Evolutionary conservation across 1,140 invertebrate genomes (phyloP).

Genomic region (Diorhabda carinulata): DNA sequence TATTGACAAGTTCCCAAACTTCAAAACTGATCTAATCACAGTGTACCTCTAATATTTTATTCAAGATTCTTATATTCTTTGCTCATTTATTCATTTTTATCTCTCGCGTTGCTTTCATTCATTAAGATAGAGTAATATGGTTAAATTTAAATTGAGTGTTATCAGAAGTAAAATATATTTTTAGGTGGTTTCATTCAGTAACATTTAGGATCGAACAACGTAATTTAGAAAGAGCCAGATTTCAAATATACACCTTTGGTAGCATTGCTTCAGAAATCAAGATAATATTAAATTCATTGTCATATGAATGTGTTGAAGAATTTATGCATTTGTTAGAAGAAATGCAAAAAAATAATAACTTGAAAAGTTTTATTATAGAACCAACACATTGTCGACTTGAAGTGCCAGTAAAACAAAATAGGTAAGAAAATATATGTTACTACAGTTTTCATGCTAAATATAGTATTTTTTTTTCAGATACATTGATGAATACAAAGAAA

Average conservation of each 20-base stretch:
- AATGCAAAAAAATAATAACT: conserved; percentile 39
- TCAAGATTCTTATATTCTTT: background rate
- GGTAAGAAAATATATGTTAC: conserved; percentile 24
- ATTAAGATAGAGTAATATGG: background rate
- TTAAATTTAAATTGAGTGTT: background rate
- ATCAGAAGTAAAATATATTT: background rate
- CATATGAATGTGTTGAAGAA: conserved; percentile 37
- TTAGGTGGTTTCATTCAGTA: conserved; percentile 38
- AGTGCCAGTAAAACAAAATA: conserved; percentile 22
- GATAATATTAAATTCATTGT: conserved; percentile 40
- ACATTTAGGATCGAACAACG: conserved; percentile 36
- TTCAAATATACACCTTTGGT: conserved; percentile 33
- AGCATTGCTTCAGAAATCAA: conserved; percentile 37
- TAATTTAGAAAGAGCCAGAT: conserved; percentile 33
- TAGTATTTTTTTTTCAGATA: background rate
- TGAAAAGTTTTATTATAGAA: conserved; percentile 41
- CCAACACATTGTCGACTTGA: conserved; percentile 42
- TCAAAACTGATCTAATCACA: background rate
- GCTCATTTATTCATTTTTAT: background rate
- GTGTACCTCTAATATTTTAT: background rate
- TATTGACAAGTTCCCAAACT: background rate
- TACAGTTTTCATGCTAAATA: background rate
- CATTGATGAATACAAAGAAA: background rate
- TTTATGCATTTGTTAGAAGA: conserved; percentile 38
- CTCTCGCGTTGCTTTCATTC: background rate